A percentile compares a stretch with the other conserved stretches of the same genome.
phyloP scores from a whole-genome alignment of 2,888 invertebrate genomes.

The Adineta ricciae region DNA sequence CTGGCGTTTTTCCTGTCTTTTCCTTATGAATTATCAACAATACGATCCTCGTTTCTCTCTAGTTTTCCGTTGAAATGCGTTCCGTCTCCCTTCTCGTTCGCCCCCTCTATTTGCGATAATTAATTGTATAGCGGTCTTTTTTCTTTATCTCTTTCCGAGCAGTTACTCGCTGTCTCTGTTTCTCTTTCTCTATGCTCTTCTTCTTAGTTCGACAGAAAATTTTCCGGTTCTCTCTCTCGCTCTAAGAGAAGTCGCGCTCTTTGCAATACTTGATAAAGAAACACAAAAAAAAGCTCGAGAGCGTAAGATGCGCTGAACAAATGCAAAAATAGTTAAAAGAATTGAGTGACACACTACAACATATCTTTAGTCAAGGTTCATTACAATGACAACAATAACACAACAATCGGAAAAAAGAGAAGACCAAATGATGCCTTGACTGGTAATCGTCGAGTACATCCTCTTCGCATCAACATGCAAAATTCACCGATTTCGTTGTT shows the following conservation, averaged over 20 bases:
- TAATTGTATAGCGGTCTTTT: conserved; percentile 1
- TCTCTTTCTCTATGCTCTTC: background rate
- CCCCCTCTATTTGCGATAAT: background rate
- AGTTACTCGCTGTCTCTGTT: background rate
- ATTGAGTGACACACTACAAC: background rate
- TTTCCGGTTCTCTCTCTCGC: background rate
- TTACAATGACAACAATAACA: background rate
- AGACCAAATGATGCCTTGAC: background rate
- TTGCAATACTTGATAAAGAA: conserved; percentile 9
- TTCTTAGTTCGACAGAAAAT: background rate
- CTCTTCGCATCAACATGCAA: background rate
- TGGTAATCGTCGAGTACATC: background rate
- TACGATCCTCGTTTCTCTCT: background rate
- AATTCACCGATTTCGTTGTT: background rate
- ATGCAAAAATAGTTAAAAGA: background rate
- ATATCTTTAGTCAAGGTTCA: background rate
- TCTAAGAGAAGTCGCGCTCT: background rate
- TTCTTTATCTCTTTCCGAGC: conserved; percentile 8
- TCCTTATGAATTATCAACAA: background rate
- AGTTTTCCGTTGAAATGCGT: background rate
- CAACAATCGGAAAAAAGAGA: background rate
- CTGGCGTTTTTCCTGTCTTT: background rate
- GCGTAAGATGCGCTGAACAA: background rate
- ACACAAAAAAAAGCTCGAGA: background rate
- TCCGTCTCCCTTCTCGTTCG: background rate